Conservation (phyloP, 1,140 invertebrate species). For the Drosophila novamexicana region DNA sequence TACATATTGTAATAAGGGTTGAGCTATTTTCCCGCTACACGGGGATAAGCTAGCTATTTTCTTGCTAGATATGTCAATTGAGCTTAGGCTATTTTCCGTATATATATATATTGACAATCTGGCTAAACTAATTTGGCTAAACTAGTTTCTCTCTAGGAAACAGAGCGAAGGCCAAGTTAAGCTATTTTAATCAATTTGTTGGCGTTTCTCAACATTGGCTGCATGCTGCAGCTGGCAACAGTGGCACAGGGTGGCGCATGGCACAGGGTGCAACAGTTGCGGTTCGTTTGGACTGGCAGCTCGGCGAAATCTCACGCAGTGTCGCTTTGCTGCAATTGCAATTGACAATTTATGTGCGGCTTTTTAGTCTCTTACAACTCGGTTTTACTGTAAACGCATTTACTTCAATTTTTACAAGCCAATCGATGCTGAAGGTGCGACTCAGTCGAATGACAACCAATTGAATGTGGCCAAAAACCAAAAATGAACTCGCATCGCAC, state of each 20-base stretch:
- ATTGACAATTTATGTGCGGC: slow-evolving; percentile 39
- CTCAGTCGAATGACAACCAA: slow-evolving; percentile 22
- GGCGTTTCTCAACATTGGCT: too few species aligned
- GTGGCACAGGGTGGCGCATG: background rate
- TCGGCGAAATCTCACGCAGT: slow-evolving; percentile 4
- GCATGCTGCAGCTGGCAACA: too few species aligned
- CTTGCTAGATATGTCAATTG: too few species aligned
- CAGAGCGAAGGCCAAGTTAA: too few species aligned
- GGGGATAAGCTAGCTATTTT: too few species aligned
- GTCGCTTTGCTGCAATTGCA: slow-evolving; percentile 33
- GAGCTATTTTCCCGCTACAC: too few species aligned
- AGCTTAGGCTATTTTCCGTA: too few species aligned
- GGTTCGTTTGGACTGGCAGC: background rate
- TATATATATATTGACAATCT: too few species aligned
- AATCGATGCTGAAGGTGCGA: slow-evolving; percentile 28
- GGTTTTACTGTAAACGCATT: background rate
- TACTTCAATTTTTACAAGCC: slow-evolving; percentile 13
- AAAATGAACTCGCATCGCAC: background rate
- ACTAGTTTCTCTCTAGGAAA: too few species aligned
- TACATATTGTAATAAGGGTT: too few species aligned
- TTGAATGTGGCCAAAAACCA: background rate
- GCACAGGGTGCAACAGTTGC: background rate
- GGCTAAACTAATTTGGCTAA: too few species aligned
- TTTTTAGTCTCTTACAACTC: background rate
- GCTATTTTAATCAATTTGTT: too few species aligned